Base-by-base conservation (phyloP, 2,888 invertebrate genomes). In the Ferrisia virgata region DNA sequence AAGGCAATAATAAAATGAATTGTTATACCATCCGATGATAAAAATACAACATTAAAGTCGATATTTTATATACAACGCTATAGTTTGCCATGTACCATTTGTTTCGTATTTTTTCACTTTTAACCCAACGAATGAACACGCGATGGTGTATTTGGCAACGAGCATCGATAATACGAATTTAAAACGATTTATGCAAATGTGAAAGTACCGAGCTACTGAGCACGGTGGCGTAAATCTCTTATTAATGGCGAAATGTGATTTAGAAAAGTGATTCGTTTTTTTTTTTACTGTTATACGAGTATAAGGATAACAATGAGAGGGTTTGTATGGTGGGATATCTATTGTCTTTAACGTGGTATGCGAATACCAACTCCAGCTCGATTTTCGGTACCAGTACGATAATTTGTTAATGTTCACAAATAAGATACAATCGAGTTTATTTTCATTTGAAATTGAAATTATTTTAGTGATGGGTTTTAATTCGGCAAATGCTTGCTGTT, bases 161-260 rank as follows among this genome's bases (percentile, higher is more conserved):
- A n/a, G 72, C 64, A 31, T 81, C 53, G 58, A 81, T 81, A 81
- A 81, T 81, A 81, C 53, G 81, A 81, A 81, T 81, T 81, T 81
- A 81, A 81, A 81, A 81, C 81, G 81, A 81, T 36, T 81, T 81
- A 81, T 81, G 81, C 81, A 81, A 81, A 81, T 81, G 81, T 13
- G n/a, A 80, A 43, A 40, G 80, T 33, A 58, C 22, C 81, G 81
- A n/a, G 81, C 36, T 8, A 53, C 47, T 39, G 81, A 36, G 58
- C 53, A 33, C 25, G 58, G 33, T 33, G 28, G 81, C 81, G 53
- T 81, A 81, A 81, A 81, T 81, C 81, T 81, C 58, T 81, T 81
- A 81, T 81, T 81, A 81, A 81, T 81, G 81, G 81, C 81, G 33
- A 81, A 81, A 81, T 81, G 81, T 81, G 81, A 81, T 81, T 81